A percentile compares a stretch with the other conserved stretches of the same genome.
Evolutionary conservation across 2,113 vertebrate genomes (phyloP).

Genomic region (Tauraco erythrolophus): DNA sequence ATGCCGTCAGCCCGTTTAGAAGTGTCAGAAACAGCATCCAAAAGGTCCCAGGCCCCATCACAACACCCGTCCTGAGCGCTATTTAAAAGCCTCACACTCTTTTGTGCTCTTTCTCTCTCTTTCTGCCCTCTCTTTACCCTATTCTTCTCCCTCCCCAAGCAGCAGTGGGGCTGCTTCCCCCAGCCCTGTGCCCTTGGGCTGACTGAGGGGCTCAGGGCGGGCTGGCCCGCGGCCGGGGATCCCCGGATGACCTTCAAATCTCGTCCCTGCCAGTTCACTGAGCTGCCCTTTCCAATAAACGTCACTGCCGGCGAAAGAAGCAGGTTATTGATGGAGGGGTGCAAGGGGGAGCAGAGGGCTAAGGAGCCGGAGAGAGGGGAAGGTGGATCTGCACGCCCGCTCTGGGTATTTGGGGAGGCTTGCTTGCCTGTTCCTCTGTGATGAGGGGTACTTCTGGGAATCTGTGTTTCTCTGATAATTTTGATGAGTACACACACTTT

Average conservation of each 20-base stretch:
- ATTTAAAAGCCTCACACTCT: not conserved
- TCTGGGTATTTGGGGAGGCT: not conserved
- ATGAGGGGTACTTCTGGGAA: not conserved
- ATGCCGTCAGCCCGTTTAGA: not conserved
- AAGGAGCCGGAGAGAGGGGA: not conserved
- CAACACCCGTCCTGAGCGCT: not conserved
- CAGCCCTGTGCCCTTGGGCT: not conserved
- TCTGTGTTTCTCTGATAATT: not conserved
- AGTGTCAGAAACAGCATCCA: constrained; percentile 6
- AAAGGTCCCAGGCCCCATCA: not conserved
- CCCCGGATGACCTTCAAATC: constrained; percentile 19
- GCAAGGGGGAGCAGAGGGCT: not conserved
- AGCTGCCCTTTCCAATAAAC: constrained; percentile 49
- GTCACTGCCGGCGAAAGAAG: not conserved
- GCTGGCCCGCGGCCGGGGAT: not conserved
- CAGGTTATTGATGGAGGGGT: not conserved
- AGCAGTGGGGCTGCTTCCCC: not conserved
- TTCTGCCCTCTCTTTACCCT: constrained; percentile 31
- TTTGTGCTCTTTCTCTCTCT: constrained; percentile 36
- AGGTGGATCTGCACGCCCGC: rapidly evolving
- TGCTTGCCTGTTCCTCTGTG: rapidly evolving
- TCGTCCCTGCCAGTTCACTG: constrained; percentile 50
- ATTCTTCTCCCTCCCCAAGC: constrained; percentile 7
- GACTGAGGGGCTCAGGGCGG: not conserved
- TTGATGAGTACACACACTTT: not conserved